Base-by-base conservation (phyloP, 2,113 vertebrate species). In the Etheostoma spectabile region DNA sequence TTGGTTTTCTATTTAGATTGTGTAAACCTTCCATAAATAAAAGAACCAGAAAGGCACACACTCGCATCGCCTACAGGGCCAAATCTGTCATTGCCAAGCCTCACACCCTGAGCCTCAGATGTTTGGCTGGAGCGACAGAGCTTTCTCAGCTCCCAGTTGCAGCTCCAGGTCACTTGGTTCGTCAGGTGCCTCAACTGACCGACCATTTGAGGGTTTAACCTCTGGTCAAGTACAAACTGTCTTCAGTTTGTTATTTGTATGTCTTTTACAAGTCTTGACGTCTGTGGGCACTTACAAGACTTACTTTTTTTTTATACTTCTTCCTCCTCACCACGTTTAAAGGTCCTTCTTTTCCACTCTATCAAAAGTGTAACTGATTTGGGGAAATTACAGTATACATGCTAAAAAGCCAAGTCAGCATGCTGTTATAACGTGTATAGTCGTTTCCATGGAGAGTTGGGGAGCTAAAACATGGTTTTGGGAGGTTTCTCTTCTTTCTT, bases 91-190 rank as follows among this genome's bases (percentile, higher is more conserved):
- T 10, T 33, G 80, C 79, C 86, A 79, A 79, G 49, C 69, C 75
- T 83, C 48, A 66, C 75, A 75, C 49, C 11, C 45, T 53, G 51
- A 48, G 60, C 24, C 38, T 69, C 74, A 74, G 53, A 74, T 38
- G 79, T 73, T 74, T 76, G 62, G 65, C 60, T 2, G 2, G 35
- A 80, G 59, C 68, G 62, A 53, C 55, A 62, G 48, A 61, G 35
- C 52, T 67, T 10, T 51, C 55, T 71, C 46, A 68, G 82, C 51
- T 11, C 38, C 38, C 8, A 42, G 38, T 42, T 42, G 38, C 46
- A 68, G 79, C 51, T 74, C 33, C 76, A 73, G 82, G 79, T 83
- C 82, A 35, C n/a, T 81, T 72, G n/a, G 70, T 86, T 70, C n/a
- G 3, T 10, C 61, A 15, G 35, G n/a, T 3, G 4, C 27, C 16